Evolutionary conservation across 1,140 invertebrate genomes (phyloP).

Genomic region (Maniola jurtina): DNA sequence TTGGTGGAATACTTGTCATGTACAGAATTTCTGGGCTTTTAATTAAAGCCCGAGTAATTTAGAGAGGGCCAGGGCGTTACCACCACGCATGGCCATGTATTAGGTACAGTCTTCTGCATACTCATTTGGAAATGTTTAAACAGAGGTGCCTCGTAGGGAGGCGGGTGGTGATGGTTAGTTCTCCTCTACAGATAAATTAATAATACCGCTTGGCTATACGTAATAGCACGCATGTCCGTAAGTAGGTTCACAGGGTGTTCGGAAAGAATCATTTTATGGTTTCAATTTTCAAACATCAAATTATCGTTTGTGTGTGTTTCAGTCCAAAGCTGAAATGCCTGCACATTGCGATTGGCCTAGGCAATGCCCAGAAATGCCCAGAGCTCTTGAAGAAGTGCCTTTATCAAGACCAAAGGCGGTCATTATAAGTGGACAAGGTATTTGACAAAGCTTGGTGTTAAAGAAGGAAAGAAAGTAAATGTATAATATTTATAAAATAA

Average conservation of each 20-base stretch:
- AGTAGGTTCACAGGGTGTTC: constrained; percentile 43
- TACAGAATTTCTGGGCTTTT: constrained; percentile 73
- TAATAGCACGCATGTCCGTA: constrained; percentile 65
- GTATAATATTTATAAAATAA: too few species aligned
- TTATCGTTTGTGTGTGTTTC: too few species aligned
- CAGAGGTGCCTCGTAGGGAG: constrained; percentile 50
- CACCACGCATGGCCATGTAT: constrained; percentile 58
- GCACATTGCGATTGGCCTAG: too few species aligned
- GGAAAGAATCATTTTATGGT: neutral
- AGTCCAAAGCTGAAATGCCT: too few species aligned
- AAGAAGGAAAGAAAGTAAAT: too few species aligned
- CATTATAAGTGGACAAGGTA: too few species aligned
- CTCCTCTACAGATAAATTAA: constrained; percentile 74
- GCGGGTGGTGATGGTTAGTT: constrained; percentile 65
- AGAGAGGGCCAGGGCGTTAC: constrained; percentile 56
- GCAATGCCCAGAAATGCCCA: too few species aligned
- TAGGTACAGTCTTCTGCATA: constrained; percentile 69
- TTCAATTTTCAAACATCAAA: neutral
- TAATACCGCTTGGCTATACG: constrained; percentile 58
- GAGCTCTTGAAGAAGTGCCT: too few species aligned
- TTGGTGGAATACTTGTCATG: constrained; percentile 69
- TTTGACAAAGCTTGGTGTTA: too few species aligned
- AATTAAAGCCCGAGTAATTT: constrained; percentile 75
- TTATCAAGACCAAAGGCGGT: too few species aligned
- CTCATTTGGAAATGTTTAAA: constrained; percentile 76